Evolutionary conservation across 2,113 vertebrate species (phyloP).

Genomic region (Phrynosoma blainvillii): DNA sequence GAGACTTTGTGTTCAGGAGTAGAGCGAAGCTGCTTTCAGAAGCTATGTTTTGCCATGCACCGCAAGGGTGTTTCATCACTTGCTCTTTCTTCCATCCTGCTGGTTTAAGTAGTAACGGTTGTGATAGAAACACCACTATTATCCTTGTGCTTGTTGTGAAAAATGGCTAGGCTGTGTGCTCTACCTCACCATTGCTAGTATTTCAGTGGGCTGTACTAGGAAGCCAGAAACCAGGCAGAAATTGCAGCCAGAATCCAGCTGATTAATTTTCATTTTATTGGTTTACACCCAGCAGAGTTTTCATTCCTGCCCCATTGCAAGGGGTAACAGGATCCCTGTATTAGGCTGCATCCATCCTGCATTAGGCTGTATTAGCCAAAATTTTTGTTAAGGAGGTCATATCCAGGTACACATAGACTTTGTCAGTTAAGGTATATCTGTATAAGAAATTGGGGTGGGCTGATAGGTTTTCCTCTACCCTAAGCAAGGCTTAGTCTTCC

Average conservation of each 20-base stretch:
- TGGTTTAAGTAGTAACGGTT: not conserved
- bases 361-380: too few species aligned
- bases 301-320: not conserved
- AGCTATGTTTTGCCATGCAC: not conserved
- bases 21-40: fast-evolving
- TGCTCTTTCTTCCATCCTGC: not conserved
- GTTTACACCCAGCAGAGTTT: not conserved
- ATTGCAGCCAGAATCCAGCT: not conserved
- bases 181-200: not conserved
- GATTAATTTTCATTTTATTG: not conserved
- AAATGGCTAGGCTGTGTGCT: not conserved
- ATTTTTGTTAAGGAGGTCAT: too few species aligned
- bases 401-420: too few species aligned
- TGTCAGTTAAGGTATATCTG: too few species aligned
- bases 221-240: not conserved
- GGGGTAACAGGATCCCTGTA: not conserved
- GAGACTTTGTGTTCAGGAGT: too few species aligned
- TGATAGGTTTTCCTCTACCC: too few species aligned
- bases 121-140: not conserved
- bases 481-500: not conserved
- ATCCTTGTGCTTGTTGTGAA: not conserved
- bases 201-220: too few species aligned
- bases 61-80: not conserved
- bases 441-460: too few species aligned
- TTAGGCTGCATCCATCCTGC: too few species aligned